Evolutionary conservation across 2,888 invertebrate genomes (phyloP).

Genomic region (Drosophila recens): DNA sequence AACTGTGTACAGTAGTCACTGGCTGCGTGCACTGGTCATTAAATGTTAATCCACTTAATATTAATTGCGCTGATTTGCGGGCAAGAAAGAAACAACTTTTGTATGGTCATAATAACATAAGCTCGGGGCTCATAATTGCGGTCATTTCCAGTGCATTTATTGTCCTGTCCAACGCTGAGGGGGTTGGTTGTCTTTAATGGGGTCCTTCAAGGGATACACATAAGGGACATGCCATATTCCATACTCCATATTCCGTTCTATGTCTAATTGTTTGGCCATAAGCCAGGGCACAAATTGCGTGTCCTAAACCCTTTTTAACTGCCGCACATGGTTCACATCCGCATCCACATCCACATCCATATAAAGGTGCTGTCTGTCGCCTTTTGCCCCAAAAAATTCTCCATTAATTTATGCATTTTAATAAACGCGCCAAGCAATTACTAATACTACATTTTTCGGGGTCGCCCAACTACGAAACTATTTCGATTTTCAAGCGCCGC

Average conservation of each 20-base stretch:
- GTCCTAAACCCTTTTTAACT: constrained; percentile 58
- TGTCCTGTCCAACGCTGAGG: not conserved
- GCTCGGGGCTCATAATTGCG: constrained; percentile 76
- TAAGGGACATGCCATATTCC: not conserved
- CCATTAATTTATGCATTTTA: constrained; percentile 83
- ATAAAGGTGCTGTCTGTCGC: constrained; percentile 46
- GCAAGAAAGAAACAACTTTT: constrained; percentile 32
- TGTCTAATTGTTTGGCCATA: constrained; percentile 64
- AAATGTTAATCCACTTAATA: constrained; percentile 84
- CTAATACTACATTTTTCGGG: constrained; percentile 50
- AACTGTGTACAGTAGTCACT: constrained; percentile 17
- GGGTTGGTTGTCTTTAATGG: constrained; percentile 41
- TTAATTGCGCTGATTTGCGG: constrained; percentile 82
- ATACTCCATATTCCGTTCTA: not conserved
- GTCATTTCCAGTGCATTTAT: constrained; percentile 78
- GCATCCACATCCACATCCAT: no score
- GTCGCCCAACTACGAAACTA: constrained; percentile 49
- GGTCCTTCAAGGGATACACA: constrained; percentile 10
- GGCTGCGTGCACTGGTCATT: constrained; percentile 76
- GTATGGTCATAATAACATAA: constrained; percentile 34
- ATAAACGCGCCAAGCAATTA: constrained; percentile 79
- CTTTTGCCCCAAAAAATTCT: constrained; percentile 19
- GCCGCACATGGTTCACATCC: constrained; percentile 55
- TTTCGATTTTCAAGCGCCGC: constrained; percentile 44
- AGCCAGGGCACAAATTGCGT: constrained; percentile 58